Base-by-base conservation (phyloP, 2,888 invertebrate genomes). In the Timandra comae region DNA sequence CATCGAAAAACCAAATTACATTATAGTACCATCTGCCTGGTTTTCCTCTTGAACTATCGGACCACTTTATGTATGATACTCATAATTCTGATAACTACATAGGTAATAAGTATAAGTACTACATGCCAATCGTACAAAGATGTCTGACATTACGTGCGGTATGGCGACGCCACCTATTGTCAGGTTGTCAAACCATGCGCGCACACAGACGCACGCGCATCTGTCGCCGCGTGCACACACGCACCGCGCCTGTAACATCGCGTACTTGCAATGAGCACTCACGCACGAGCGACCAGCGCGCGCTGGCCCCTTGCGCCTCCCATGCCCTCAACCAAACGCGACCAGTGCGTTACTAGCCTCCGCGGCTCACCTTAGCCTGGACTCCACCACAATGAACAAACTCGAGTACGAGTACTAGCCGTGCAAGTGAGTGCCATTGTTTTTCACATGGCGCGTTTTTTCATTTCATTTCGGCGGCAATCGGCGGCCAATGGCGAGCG, bases 381-480 rank as follows among this genome's bases (percentile, higher is more conserved):
- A 9, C 41, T 30, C 3, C 11, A 26, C 43, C 45, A 65, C 71
- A 67, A 64, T 66, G 53, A 67, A 54, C 54, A 41, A 38, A 43
- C 58, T 52, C 59, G 44, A 71, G 63, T 66, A 53, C 63, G 55
- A 70, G 63, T 65, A 53, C 63, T 54, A 50, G 38, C 55, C 56
- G 62, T 47, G 60, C 66, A 64, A 66, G 56, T 62, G 68, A 73
- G 69, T 73, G 77, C 79, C 81, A 82, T 82, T 81, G 82, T 81
- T 79, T 78, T 77, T 76, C 71, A 49, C 49, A 47, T 44, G 43
- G 47, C 56, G 57, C 55, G 56, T 70, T 74, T 74, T 72, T 70
- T 70, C 67, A 46, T 51, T 38, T 43, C 54, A 57, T 63, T 66
- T 59, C 60, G 58, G 59, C 57, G 56, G 40, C 56, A 55, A 49